phyloP scores from a whole-genome alignment of 1,140 invertebrate genomes.

The Solenopsis invicta region DNA sequence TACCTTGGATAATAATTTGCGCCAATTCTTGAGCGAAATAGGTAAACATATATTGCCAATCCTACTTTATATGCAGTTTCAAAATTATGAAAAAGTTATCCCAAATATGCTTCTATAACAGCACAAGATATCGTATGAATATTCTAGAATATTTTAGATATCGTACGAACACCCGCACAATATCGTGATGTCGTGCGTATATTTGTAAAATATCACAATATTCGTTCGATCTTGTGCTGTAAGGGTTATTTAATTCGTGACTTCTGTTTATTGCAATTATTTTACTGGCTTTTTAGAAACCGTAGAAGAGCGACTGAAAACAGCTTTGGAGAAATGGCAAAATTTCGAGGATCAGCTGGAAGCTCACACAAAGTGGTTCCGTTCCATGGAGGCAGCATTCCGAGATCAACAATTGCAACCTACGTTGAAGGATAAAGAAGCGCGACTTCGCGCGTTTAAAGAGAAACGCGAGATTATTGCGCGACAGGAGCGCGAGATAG shows the following conservation, averaged over 20 bases:
- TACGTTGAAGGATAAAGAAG: conserved; percentile 93
- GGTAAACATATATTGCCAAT: conserved; percentile 80
- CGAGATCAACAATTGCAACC: conserved; percentile 94
- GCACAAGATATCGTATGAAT: too few relatives aligned
- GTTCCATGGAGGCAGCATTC: conserved; percentile 93
- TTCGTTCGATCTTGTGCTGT: too few relatives aligned
- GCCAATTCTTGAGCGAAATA: conserved; percentile 90
- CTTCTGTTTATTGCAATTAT: conserved; percentile 46
- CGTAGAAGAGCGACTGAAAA: conserved; percentile 91
- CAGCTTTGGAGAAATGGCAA: conserved; percentile 93
- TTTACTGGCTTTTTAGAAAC: conserved; percentile 81
- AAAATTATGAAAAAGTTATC: background rate
- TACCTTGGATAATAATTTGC: conserved; percentile 89
- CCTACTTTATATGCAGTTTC: background rate
- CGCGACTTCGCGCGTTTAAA: conserved; percentile 91
- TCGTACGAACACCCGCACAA: too few relatives aligned
- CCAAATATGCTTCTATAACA: too few relatives aligned
- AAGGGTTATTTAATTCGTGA: background rate
- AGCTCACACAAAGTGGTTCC: conserved; percentile 94
- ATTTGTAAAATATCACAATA: too few relatives aligned
- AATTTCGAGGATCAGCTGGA: conserved; percentile 95
- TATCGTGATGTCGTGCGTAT: too few relatives aligned
- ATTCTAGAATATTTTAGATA: too few relatives aligned
- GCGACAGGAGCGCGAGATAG: conserved; percentile 93
- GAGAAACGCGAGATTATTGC: conserved; percentile 92